Conservation (phyloP, 2,888 invertebrate species). For the Melanostoma scalare region DNA sequence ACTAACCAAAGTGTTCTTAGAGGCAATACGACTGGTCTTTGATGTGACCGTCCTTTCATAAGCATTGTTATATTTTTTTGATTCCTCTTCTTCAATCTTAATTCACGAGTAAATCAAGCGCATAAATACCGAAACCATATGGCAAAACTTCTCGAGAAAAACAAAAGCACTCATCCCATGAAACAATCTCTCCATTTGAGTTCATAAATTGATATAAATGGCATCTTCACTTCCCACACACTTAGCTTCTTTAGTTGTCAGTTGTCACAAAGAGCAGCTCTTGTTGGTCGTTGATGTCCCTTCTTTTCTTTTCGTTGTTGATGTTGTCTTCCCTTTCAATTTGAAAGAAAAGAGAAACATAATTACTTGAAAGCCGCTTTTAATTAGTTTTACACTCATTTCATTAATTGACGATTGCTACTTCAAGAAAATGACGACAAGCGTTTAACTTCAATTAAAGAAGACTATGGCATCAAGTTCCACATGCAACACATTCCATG, state of each 20-base stretch:
- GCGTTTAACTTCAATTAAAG: constrained; percentile 70
- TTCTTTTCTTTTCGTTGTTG: not conserved
- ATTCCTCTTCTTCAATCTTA: constrained; percentile 25
- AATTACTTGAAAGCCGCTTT: constrained; percentile 64
- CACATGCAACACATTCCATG: constrained; percentile 47
- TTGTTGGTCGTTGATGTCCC: not conserved
- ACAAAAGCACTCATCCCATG: constrained; percentile 30
- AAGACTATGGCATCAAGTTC: constrained; percentile 21
- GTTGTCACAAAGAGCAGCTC: not conserved
- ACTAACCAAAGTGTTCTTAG: not conserved
- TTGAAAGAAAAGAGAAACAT: constrained; percentile 21
- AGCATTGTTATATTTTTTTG: not conserved
- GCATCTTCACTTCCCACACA: constrained; percentile 68
- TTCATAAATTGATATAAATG: constrained; percentile 69
- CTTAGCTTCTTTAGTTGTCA: constrained; percentile 18
- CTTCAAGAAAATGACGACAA: constrained; percentile 57
- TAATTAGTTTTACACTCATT: constrained; percentile 69
- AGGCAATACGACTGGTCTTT: constrained; percentile 27
- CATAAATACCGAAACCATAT: constrained; percentile 43
- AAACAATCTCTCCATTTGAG: constrained; percentile 33
- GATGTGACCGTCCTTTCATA: constrained; percentile 39
- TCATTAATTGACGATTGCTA: constrained; percentile 59
- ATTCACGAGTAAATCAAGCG: constrained; percentile 49
- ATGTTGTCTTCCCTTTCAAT: not conserved
- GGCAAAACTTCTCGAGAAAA: constrained; percentile 22